A percentile compares a stretch with the other conserved stretches of the same genome.
Evolutionary conservation across 2,888 invertebrate genomes (phyloP).

Genomic region (Craniophora ligustri): DNA sequence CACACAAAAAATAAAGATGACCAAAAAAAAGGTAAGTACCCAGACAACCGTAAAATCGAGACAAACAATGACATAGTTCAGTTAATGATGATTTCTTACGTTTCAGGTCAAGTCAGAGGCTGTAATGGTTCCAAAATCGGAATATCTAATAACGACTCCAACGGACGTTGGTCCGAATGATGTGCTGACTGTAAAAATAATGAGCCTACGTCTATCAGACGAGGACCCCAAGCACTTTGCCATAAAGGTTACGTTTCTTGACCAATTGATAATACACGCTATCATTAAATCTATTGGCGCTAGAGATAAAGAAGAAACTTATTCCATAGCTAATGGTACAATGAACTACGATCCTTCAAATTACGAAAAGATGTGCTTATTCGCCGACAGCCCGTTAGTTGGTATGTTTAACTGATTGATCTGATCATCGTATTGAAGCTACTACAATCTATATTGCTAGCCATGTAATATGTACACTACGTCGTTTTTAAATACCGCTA

Average conservation of each 20-base stretch:
- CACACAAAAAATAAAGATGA: slow-evolving; percentile 2
- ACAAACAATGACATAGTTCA: too few relatives aligned
- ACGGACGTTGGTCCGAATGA: slow-evolving; percentile 19
- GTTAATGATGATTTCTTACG: background rate
- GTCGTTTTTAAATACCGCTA: too few relatives aligned
- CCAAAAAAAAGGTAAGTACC: background rate
- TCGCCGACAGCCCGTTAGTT: slow-evolving; percentile 76
- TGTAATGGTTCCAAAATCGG: background rate
- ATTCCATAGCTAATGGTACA: slow-evolving; percentile 59
- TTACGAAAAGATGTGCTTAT: slow-evolving; percentile 78
- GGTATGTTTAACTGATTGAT: too few relatives aligned
- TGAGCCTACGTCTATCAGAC: slow-evolving; percentile 65
- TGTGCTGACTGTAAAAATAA: slow-evolving; percentile 62
- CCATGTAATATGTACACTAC: background rate
- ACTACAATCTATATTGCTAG: too few relatives aligned
- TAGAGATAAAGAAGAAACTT: slow-evolving; percentile 49
- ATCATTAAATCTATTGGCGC: slow-evolving; percentile 63
- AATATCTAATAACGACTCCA: background rate
- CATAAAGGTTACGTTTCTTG: slow-evolving; percentile 70
- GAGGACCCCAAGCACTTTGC: slow-evolving; percentile 59
- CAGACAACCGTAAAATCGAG: background rate
- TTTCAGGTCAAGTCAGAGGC: background rate
- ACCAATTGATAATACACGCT: slow-evolving; percentile 67
- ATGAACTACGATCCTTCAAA: slow-evolving; percentile 79
- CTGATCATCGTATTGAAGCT: too few relatives aligned